phyloP scores from a whole-genome alignment of 2,888 invertebrate genomes.

The Himalopsyche kuldschensis region DNA sequence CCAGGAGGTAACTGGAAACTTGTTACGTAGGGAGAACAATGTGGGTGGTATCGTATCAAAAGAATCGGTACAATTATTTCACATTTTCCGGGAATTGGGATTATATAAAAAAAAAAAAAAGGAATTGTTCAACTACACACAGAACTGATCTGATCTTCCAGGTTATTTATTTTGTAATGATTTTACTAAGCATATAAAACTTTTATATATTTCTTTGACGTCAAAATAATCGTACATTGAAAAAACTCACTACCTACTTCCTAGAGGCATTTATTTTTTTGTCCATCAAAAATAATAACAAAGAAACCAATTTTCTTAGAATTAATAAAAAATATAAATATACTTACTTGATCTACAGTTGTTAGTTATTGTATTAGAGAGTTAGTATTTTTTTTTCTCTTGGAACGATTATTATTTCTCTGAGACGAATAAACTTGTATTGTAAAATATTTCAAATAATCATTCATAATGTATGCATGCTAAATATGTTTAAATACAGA shows the following conservation, averaged over 20 bases:
- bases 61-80: conserved; percentile 31
- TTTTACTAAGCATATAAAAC: not conserved
- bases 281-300: too few species aligned
- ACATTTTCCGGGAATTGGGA: not conserved
- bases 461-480: too few species aligned
- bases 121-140: not conserved
- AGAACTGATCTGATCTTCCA: not conserved
- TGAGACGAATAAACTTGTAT: too few species aligned
- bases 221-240: not conserved
- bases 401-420: too few species aligned
- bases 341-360: too few species aligned
- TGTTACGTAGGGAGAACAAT: conserved; percentile 17
- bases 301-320: too few species aligned
- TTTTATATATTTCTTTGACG: not conserved
- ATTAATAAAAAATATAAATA: too few species aligned
- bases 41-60: conserved; percentile 32
- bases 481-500: too few species aligned
- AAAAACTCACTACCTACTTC: not conserved
- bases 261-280: too few species aligned
- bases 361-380: too few species aligned
- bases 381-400: too few species aligned
- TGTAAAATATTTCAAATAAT: too few species aligned
- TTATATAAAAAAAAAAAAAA: not conserved
- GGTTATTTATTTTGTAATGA: not conserved
- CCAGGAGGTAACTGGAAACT: conserved; percentile 24